phyloP scores from a whole-genome alignment of 1,140 invertebrate genomes.

The Carposina sasakii region DNA sequence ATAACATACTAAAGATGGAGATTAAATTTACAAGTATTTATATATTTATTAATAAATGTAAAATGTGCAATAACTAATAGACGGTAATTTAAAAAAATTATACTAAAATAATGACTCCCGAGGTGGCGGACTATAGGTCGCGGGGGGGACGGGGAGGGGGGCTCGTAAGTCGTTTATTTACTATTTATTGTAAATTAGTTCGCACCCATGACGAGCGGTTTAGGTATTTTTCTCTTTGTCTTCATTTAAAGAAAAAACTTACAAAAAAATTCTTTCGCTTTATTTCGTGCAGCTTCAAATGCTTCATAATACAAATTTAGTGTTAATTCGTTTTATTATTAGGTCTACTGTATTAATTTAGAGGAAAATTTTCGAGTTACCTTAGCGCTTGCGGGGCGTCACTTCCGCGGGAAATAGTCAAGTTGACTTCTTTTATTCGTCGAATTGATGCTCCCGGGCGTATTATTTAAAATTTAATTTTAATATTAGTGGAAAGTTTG shows the following conservation, averaged over 20 bases:
- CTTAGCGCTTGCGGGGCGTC: conserved; percentile 22
- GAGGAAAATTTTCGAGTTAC: conserved; percentile 62
- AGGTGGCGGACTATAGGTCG: conserved; percentile 40
- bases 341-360: conserved; percentile 59
- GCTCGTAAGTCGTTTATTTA: conserved; percentile 61
- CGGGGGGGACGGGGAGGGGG: conserved; percentile 12
- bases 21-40: conserved; percentile 72
- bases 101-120: conserved; percentile 65
- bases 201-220: conserved; percentile 20
- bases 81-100: conserved; percentile 70
- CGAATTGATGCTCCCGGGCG: conserved; percentile 17
- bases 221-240: conserved; percentile 34
- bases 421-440: conserved; percentile 8
- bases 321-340: conserved; percentile 60
- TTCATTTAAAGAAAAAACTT: conserved; percentile 29
- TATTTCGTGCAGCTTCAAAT: conserved; percentile 55
- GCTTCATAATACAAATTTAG: conserved; percentile 62
- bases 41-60: conserved; percentile 72
- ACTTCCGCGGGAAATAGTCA: conserved; percentile 6
- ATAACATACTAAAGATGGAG: conserved; percentile 69
- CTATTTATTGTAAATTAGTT: conserved; percentile 68
- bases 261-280: conserved; percentile 46
- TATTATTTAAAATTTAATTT: conserved; percentile 37
- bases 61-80: conserved; percentile 72
- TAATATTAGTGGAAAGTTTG: conserved; percentile 26